Conservation (phyloP, 2,888 invertebrate genomes). For the Polyommatus icarus region DNA sequence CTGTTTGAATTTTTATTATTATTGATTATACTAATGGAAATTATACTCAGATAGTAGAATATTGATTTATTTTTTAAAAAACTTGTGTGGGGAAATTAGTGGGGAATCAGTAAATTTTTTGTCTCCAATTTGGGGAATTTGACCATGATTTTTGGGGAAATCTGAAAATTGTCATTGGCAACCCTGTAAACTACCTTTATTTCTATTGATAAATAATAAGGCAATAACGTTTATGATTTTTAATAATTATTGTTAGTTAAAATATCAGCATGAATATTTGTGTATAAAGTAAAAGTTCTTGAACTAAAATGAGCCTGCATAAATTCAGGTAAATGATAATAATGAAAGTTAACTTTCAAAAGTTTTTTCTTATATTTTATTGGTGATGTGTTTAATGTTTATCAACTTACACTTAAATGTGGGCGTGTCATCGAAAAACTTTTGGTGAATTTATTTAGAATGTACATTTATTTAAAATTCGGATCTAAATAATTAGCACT, state of each 20-base stretch:
- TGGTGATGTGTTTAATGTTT: not conserved
- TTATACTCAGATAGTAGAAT: too few species aligned
- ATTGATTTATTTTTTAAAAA: too few species aligned
- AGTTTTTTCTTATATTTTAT: not conserved
- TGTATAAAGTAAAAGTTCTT: not conserved
- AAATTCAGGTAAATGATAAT: conserved; percentile 59
- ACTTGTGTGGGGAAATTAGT: too few species aligned
- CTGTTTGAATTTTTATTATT: too few species aligned
- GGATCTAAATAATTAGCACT: too few species aligned
- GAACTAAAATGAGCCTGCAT: conserved; percentile 60
- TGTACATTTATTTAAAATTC: not conserved
- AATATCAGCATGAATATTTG: not conserved
- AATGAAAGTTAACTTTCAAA: conserved; percentile 8
- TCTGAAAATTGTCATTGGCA: too few species aligned
- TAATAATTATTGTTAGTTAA: not conserved
- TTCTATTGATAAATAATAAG: not conserved
- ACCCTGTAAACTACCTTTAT: not conserved
- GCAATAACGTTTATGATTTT: not conserved
- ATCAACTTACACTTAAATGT: not conserved
- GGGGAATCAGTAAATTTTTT: too few species aligned
- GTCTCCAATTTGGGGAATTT: too few species aligned
- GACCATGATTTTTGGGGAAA: too few species aligned
- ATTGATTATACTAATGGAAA: too few species aligned
- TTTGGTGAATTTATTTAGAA: conserved; percentile 13
- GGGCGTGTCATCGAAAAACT: not conserved